phyloP scores from a whole-genome alignment of 64 coral and sea anemone genomes.

The Montipora cactus region DNA sequence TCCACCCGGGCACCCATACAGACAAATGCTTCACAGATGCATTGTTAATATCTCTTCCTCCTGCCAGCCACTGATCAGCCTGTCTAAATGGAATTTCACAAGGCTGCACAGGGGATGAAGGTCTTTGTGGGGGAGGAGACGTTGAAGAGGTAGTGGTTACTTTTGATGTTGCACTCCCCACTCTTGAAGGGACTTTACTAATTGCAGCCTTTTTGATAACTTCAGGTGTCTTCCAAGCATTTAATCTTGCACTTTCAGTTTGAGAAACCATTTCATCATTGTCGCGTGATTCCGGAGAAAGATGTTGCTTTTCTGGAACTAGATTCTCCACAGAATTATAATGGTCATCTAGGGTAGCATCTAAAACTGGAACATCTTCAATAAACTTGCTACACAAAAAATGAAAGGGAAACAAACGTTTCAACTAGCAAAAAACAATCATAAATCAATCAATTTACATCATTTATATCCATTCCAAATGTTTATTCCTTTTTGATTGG shows the following conservation, averaged over 20 bases:
- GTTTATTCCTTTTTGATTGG: too few species aligned
- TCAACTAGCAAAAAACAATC: not conserved
- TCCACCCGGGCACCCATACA: slow-evolving; percentile 75
- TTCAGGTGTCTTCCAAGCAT: slow-evolving; percentile 82
- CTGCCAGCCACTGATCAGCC: slow-evolving; percentile 79
- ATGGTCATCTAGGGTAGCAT: not conserved
- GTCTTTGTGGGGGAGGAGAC: slow-evolving; percentile 83
- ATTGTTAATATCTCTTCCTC: slow-evolving; percentile 72
- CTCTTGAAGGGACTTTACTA: slow-evolving; percentile 60
- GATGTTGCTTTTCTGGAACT: not conserved
- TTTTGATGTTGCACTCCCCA: slow-evolving; percentile 75
- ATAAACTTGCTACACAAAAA: not conserved
- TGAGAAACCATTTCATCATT: slow-evolving; percentile 72
- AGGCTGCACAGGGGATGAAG: slow-evolving; percentile 41
- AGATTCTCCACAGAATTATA: not conserved
- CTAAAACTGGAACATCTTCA: not conserved
- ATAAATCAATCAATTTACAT: not conserved
- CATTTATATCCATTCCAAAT: too few species aligned
- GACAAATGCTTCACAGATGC: slow-evolving; percentile 31
- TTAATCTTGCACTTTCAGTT: slow-evolving; percentile 85
- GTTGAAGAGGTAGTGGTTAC: not conserved
- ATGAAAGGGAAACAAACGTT: not conserved
- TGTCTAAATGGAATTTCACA: slow-evolving; percentile 42
- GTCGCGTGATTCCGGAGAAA: not conserved
- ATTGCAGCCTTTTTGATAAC: slow-evolving; percentile 66